These are phyloP conservation scores for Pseudomyrmex cubaensis DNA, from an alignment of 1,140 invertebrate genomes.

Conservation along the genomic window DNA sequence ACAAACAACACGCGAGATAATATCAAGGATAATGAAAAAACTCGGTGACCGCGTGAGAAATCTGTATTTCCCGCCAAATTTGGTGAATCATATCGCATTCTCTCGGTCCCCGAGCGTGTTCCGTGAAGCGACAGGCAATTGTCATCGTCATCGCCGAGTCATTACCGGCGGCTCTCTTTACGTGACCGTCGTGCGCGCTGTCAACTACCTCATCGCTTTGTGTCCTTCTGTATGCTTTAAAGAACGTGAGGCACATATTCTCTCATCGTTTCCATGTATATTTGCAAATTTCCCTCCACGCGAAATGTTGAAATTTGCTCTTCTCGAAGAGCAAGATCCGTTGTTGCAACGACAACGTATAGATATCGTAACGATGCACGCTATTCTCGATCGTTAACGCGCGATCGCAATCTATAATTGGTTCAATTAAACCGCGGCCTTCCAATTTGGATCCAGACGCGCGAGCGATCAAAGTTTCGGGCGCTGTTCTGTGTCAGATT, in stretches of 20 bases:
- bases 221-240: not conserved
- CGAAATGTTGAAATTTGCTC: too few relatives aligned
- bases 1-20: not conserved
- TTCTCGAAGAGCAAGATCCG: too few relatives aligned
- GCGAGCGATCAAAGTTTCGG: not conserved
- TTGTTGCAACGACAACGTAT: too few relatives aligned
- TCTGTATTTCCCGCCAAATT: slow-evolving; percentile 1
- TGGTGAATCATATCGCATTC: slow-evolving; percentile 42
- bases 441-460: not conserved
- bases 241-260: not conserved
- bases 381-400: too few relatives aligned
- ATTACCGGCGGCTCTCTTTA: slow-evolving; percentile 48
- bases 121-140: slow-evolving; percentile 17
- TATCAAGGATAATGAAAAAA: slow-evolving; percentile 3
- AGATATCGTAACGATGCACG: too few relatives aligned
- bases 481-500: slow-evolving; percentile 45
- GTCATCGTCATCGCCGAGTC: slow-evolving; percentile 48
- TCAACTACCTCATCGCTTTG: slow-evolving; percentile 47
- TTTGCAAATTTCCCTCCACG: not conserved
- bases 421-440: slow-evolving; percentile 16
- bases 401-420: too few relatives aligned
- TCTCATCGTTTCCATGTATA: not conserved
- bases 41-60: not conserved
- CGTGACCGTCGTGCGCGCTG: slow-evolving; percentile 12
- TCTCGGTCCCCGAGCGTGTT: not conserved